phyloP scores from a whole-genome alignment of 2,113 vertebrate genomes.

The Otis tarda region DNA sequence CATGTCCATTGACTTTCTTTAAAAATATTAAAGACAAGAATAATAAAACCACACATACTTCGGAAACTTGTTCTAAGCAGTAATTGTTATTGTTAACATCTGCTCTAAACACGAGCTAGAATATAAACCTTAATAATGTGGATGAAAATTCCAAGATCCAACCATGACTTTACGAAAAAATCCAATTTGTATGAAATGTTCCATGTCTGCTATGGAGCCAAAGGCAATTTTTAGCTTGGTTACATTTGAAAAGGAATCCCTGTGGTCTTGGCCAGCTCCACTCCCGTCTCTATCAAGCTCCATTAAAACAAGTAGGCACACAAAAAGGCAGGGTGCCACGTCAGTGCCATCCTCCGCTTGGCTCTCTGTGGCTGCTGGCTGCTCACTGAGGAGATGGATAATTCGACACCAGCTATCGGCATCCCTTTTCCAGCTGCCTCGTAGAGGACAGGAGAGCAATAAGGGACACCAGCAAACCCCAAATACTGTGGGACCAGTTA shows the following conservation, averaged over 20 bases:
- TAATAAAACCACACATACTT: background rate
- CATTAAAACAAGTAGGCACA: constrained; percentile 30
- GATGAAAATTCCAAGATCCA: background rate
- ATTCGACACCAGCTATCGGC: background rate
- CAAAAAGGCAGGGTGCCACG: background rate
- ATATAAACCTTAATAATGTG: background rate
- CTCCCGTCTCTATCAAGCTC: background rate
- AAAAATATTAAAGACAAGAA: background rate
- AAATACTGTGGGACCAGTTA: background rate
- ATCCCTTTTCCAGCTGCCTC: background rate
- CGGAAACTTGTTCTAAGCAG: background rate
- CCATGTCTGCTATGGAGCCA: background rate
- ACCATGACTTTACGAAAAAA: background rate
- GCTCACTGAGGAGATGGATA: background rate
- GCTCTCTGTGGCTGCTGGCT: background rate
- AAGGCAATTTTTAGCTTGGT: constrained; percentile 58
- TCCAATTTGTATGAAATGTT: background rate
- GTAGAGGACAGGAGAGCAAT: rapidly evolving
- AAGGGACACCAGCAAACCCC: background rate
- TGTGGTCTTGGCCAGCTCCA: background rate
- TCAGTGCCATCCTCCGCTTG: background rate
- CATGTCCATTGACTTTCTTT: background rate
- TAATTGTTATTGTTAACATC: background rate
- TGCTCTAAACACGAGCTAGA: background rate
- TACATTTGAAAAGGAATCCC: constrained; percentile 56